Conservation (phyloP, 2,113 vertebrate genomes). For the Gnathonemus longibarbis region DNA sequence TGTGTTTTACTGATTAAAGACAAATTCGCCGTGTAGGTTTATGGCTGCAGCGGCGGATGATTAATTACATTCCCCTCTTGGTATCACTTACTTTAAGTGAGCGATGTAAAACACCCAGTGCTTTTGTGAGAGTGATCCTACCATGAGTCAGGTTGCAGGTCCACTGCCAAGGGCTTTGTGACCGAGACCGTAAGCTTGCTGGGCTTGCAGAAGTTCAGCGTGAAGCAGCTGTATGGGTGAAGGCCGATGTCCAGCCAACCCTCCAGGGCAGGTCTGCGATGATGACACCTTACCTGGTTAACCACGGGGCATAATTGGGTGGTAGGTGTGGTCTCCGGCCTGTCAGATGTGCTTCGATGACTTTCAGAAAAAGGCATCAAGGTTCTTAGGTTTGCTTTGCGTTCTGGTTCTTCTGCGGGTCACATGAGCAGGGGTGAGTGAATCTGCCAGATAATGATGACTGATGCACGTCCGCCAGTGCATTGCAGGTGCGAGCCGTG, state of each 20-base stretch:
- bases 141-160: not conserved
- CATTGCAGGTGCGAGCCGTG: not conserved
- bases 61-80: not conserved
- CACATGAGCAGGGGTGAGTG: not conserved
- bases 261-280: not conserved
- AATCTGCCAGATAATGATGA: not conserved
- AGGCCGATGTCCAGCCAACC: not conserved
- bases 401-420: not conserved
- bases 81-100: not conserved
- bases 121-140: not conserved
- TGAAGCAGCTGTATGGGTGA: not conserved
- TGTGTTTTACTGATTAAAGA: not conserved
- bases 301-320: not conserved
- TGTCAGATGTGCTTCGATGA: not conserved
- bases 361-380: not conserved
- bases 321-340: not conserved
- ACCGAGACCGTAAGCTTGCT: not conserved
- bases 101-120: not conserved
- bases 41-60: not conserved
- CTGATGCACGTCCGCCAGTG: not conserved
- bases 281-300: not conserved
- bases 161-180: not conserved
- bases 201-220: not conserved
- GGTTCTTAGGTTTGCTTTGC: not conserved
- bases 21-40: not conserved